Evolutionary conservation across 2,797 vertebrate species (phyloP), one percentile per base, ranked within the genome.

Genomic region (Siniperca scherzeri): DNA sequence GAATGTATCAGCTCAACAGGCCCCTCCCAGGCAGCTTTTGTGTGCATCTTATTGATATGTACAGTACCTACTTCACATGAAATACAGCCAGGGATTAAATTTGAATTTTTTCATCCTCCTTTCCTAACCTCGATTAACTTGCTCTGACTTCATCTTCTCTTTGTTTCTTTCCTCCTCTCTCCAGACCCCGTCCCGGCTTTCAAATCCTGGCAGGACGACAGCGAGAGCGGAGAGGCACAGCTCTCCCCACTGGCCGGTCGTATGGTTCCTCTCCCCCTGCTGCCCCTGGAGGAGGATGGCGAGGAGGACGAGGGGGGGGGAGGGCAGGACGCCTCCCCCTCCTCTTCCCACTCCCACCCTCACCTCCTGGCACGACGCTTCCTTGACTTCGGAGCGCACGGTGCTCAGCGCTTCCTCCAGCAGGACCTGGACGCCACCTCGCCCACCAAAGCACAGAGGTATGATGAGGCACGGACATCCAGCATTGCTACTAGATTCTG

Each of bases 201-300:
- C 94, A 98, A 98, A 90, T 97, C 97, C 86, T 99, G 98, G 98
- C 98, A 99, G 93, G 97, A 98, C 59, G 98, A 99, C 85, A 96
- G 79, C n/a, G 98, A 98, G 52, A 96, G 96, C 59, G 98, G 98
- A 88, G 98, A 99, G 93, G 98, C 98, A 33, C 97, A 99, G 89
- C 96, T 99, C 79, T 99, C 98, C 80, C 98, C 98, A 0, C 95
- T 99, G 91, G 98, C 98, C 59, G 97, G 97, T 36, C 97, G 98
- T 92, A 97, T 99, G 97, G 96, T 97, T 76, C 96, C 96, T 22
- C 96, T 97, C 57, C 97, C 97, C 0, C 88, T 87, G 4, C 96
- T 97, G 67, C 97, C 96, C 0, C 87, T 98, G 77, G 97, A 97
- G 92, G 97, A 98, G 70, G 97, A 97, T 11, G 88, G 81, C 2